Evolutionary conservation across 2,888 invertebrate genomes (phyloP).

Genomic region (Hypena proboscidalis): DNA sequence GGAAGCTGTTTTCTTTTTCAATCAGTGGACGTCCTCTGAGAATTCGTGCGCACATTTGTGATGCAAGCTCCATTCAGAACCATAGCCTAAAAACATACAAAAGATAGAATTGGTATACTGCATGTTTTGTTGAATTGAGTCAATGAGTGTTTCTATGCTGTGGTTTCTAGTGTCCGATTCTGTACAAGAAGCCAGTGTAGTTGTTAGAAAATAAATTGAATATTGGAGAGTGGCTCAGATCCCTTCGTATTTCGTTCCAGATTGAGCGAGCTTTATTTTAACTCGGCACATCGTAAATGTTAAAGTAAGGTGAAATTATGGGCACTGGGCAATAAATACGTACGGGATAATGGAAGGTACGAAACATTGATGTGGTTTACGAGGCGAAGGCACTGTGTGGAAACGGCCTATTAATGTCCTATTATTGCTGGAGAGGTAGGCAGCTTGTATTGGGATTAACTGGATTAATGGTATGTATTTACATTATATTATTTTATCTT

Average conservation of each 20-base stretch:
- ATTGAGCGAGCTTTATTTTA: constrained; percentile 73
- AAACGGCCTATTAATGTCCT: constrained; percentile 39
- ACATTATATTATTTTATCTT: background rate
- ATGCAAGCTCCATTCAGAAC: constrained; percentile 43
- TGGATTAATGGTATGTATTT: constrained; percentile 9
- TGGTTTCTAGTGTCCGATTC: constrained; percentile 35
- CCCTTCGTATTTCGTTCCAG: constrained; percentile 60
- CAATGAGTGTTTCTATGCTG: constrained; percentile 38
- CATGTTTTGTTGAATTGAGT: background rate
- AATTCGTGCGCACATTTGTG: constrained; percentile 56
- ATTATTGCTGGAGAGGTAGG: constrained; percentile 23
- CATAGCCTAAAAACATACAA: constrained; percentile 49
- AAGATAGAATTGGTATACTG: constrained; percentile 21
- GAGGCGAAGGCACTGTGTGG: constrained; percentile 31
- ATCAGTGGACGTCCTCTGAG: constrained; percentile 74
- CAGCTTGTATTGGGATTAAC: constrained; percentile 15
- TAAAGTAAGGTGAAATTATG: constrained; percentile 54
- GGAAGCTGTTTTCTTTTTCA: constrained; percentile 82
- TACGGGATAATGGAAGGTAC: constrained; percentile 41
- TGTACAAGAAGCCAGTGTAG: constrained; percentile 51
- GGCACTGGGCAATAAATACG: constrained; percentile 47
- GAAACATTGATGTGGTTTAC: constrained; percentile 44
- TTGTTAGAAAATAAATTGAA: constrained; percentile 80
- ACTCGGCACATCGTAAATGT: constrained; percentile 62
- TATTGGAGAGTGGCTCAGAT: constrained; percentile 63